Conservation (phyloP, 2,888 invertebrate species). For the Erebia ligea region DNA sequence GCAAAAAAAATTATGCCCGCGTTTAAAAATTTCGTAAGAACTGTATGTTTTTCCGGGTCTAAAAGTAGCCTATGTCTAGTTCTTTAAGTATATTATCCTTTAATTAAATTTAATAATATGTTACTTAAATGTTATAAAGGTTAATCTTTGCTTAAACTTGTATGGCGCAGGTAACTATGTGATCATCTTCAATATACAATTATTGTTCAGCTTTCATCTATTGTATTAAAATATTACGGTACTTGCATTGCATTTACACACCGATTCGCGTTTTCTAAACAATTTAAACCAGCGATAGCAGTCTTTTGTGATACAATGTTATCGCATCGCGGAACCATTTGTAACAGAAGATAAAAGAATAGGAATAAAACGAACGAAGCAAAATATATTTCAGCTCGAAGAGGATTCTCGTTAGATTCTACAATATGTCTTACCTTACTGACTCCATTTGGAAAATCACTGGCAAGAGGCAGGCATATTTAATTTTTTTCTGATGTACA, state of each 20-base stretch:
- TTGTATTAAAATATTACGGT: background rate
- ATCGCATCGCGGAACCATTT: constrained; percentile 17
- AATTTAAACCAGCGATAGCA: constrained; percentile 17
- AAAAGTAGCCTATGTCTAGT: too few relatives aligned
- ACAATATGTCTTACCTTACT: constrained; percentile 6
- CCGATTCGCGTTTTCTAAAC: constrained; percentile 1
- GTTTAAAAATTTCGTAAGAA: too few relatives aligned
- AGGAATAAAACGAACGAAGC: constrained; percentile 12
- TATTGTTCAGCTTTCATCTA: background rate
- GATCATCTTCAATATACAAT: background rate
- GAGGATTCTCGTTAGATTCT: background rate
- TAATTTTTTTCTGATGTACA: background rate
- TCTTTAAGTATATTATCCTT: too few relatives aligned
- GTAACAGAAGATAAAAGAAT: constrained; percentile 18
- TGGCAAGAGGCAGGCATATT: background rate
- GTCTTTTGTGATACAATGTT: constrained; percentile 17
- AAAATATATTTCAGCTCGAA: constrained; percentile 15
- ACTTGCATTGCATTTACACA: background rate
- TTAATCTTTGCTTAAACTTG: background rate
- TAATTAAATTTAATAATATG: too few relatives aligned
- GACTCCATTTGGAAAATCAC: background rate
- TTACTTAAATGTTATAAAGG: too few relatives aligned
- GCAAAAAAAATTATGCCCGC: too few relatives aligned
- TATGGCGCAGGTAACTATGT: background rate
- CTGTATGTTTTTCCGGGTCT: too few relatives aligned